Evolutionary conservation across 2,797 vertebrate genomes (phyloP), one percentile per base, ranked within the genome.

Genomic region (Helarctos malayanus): DNA sequence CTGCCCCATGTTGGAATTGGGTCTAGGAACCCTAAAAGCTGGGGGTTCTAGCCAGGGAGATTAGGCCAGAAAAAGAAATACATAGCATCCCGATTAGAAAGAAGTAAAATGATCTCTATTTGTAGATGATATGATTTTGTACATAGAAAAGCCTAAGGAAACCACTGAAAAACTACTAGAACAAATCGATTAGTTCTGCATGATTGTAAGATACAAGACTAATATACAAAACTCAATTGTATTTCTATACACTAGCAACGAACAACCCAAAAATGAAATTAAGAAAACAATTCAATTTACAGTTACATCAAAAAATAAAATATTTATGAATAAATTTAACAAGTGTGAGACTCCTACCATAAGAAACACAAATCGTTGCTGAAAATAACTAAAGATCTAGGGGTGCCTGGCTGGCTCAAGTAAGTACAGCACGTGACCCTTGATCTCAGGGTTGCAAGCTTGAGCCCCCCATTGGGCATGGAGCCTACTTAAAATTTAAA

Each of bases 231-330:
- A 76, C 16, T 94, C 29, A 81, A 8, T 35, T 75, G 41, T 35
- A 47, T 85, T 65, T 83, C 16, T 71, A 54, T 69, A 83, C 6
- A 76, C 25, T 78, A 63, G 52, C 68, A 91, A 93, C 6, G 11
- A 83, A 79, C 21, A 59, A 83, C 82, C 14, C 52, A 73, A 88
- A 93, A 69, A 73, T 52, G 71, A 92, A 96, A 89, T 94, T 86
- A 79, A 56, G 52, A 85, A 56, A 91, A 29, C 5, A 63, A 71
- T 57, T 73, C 15, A 3, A 71, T 71, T 79, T 71, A 54, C 2
- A 52, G 38, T 29, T 83, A 29, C 25, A 49, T 87, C 57, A 82
- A 69, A 81, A 56, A 73, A 25, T 56, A 68, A 71, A 38, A 82
- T 84, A 65, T 19, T 79, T 81, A 90, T 69, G 80, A 95, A 81